Evolutionary conservation across 1,140 invertebrate species (phyloP).

Genomic region (Meloidogyne floridensis): DNA sequence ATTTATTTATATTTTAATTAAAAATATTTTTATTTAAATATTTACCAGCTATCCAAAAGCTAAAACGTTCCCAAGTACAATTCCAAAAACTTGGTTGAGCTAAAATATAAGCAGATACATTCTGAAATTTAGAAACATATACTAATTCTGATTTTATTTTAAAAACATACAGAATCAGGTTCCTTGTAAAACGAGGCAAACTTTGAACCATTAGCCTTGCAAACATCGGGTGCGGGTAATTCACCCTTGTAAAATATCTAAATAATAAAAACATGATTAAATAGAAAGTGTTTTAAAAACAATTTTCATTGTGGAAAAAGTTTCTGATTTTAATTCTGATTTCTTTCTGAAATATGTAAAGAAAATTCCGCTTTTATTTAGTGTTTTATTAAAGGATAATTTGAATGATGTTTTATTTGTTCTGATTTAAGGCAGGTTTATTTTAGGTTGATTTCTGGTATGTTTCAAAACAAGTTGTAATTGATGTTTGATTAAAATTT

Average conservation of each 20-base stretch:
- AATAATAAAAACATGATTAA: not conserved
- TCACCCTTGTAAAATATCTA: constrained; percentile 38
- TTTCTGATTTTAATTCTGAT: not conserved
- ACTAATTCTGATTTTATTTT: not conserved
- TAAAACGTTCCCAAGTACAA: constrained; percentile 60
- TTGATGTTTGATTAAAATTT: too few species aligned
- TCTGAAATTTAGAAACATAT: constrained; percentile 19
- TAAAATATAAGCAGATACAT: constrained; percentile 48
- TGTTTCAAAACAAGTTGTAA: too few species aligned
- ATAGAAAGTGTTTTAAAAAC: too few species aligned
- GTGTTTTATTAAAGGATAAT: not conserved
- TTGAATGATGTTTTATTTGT: too few species aligned
- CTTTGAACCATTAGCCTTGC: constrained; percentile 30
- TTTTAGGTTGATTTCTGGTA: too few species aligned
- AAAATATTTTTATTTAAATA: not conserved
- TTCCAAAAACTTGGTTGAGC: constrained; percentile 58
- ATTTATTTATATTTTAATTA: constrained; percentile 19
- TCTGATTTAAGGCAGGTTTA: too few species aligned
- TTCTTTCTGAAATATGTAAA: not conserved
- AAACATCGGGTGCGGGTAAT: constrained; percentile 39
- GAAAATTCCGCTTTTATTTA: not conserved
- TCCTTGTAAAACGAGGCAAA: constrained; percentile 43
- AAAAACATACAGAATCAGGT: not conserved
- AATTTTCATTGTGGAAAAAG: not conserved
- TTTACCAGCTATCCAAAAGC: constrained; percentile 61